A percentile compares a stretch with the other conserved stretches of the same genome.
Evolutionary conservation across 2,113 vertebrate genomes (phyloP).

Genomic region (Sylvia atricapilla): DNA sequence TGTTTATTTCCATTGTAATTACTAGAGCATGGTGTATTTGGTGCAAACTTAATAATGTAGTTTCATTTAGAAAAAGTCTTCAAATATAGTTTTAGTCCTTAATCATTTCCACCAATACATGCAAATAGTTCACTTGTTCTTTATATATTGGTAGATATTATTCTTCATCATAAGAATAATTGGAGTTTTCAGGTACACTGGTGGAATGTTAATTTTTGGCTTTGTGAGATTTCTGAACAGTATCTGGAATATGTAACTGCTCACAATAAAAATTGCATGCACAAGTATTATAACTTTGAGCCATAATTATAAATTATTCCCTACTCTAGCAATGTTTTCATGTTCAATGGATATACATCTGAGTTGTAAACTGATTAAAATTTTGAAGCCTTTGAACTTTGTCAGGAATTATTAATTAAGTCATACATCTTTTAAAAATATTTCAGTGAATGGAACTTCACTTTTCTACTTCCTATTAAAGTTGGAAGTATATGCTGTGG

Average conservation of each 20-base stretch:
- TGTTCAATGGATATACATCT: not conserved
- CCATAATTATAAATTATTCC: not conserved
- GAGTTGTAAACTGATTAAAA: not conserved
- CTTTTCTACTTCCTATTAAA: not conserved
- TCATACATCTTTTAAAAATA: not conserved
- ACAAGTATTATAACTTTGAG: not conserved
- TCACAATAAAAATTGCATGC: not conserved
- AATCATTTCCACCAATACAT: not conserved
- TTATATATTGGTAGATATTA: not conserved
- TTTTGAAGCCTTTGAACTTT: not conserved
- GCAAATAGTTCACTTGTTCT: not conserved
- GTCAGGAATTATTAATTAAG: not conserved
- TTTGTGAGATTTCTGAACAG: not conserved
- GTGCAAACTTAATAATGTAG: not conserved
- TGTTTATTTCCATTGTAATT: slow-evolving; percentile 17
- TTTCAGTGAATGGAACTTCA: not conserved
- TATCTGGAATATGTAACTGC: not conserved
- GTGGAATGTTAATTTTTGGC: not conserved
- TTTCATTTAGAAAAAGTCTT: not conserved
- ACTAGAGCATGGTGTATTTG: not conserved
- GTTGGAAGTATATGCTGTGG: not conserved
- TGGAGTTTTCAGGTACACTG: not conserved
- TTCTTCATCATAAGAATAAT: not conserved
- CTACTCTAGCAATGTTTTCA: not conserved
- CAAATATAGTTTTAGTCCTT: not conserved